These are phyloP conservation scores for Onychomys torridus DNA, from an alignment of 2,797 vertebrate genomes.

Conservation along the genomic window DNA sequence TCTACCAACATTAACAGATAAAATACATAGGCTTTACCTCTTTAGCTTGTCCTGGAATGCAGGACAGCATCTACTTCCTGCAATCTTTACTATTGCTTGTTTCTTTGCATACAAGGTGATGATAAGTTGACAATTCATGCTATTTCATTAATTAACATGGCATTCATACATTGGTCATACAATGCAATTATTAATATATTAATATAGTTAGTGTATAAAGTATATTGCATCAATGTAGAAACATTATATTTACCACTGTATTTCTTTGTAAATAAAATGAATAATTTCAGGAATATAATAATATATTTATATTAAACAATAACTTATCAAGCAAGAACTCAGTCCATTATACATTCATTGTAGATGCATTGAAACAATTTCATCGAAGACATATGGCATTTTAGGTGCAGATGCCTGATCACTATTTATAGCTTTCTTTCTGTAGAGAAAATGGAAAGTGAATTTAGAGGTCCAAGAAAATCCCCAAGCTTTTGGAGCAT, in stretches of 20 bases:
- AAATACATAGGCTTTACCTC: slow-evolving; percentile 22
- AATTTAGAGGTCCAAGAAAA: slow-evolving; percentile 54
- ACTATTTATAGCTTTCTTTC: slow-evolving; percentile 47
- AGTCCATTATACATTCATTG: neutral
- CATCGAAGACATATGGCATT: neutral
- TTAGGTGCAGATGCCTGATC: neutral
- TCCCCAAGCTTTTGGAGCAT: slow-evolving; percentile 1
- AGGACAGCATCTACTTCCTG: neutral
- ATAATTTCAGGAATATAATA: neutral
- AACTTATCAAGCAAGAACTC: neutral
- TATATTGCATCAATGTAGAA: neutral
- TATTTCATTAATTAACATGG: neutral
- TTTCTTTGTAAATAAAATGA: neutral
- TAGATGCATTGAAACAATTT: slow-evolving; percentile 8
- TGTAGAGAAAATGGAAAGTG: slow-evolving; percentile 47
- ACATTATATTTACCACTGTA: neutral
- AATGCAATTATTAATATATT: neutral
- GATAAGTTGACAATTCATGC: neutral
- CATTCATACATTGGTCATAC: neutral
- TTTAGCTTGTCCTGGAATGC: neutral
- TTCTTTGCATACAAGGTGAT: neutral
- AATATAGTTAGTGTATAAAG: neutral
- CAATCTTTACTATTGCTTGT: neutral
- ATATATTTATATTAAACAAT: neutral
- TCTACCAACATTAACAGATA: neutral